Evolutionary conservation across 2,888 invertebrate genomes (phyloP), one percentile per base, ranked within the genome.

Genomic region (Oscheius sp.): DNA sequence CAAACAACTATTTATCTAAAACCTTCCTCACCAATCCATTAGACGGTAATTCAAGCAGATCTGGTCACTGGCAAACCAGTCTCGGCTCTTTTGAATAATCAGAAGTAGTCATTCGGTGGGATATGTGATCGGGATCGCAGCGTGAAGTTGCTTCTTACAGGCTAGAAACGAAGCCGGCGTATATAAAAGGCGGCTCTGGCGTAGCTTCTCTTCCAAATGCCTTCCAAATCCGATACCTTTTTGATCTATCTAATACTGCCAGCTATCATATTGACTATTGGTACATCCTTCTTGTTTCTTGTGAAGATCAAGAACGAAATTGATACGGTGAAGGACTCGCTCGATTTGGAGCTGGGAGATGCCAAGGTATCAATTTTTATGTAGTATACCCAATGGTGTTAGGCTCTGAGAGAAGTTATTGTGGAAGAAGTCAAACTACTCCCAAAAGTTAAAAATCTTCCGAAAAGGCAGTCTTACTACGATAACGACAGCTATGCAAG

Each of bases 391-490:
- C n/a, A 33, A 53, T 50, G 3, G 3, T 50, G 48, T 37, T 53
- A 73, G 73, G 51, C 21, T 11, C 35, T 53, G 5, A 48, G 32
- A 11, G 63, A 73, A 13, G 10, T 33, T 9, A 63, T 73, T 11
- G 35, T 32, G 13, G 29, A 29, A n/a, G 63, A 73, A 48, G 10
- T 73, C 29, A 57, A 63, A 48, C 9, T 35, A 21, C n/a, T 73
- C 9, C 65, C 73, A 21, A 62, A 13, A 48, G 37, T 53, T 1
- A 70, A 42, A 7, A 5, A 70, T 4, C 35, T 75, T 2, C 29
- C 62, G 2, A 75, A 73, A 33, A 48, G 79, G 21, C 79, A 79
- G 59, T 75, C 71, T 13, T 81, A 81, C 63, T 79, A 79, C 68
- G 78, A 80, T 9, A 76, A 70, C 33, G 73, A 74, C n/a, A 66